Percentiles rank a stretch among this genome's conserved stretches.
Evolutionary conservation across 2,797 vertebrate species (phyloP).

Genomic region (Acomys russatus): DNA sequence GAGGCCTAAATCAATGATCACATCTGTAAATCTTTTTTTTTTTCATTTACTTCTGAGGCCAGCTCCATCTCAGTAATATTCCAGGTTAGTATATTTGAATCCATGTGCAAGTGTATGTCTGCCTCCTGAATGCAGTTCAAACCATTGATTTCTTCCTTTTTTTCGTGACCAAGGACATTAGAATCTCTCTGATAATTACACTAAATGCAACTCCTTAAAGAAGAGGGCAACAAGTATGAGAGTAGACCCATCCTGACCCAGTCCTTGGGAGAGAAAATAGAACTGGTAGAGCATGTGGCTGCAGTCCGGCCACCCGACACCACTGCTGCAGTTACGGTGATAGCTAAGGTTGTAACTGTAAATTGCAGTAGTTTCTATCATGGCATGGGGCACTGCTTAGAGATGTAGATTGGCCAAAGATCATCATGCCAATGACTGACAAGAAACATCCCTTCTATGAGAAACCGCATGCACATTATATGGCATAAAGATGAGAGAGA

Average conservation of each 20-base stretch:
- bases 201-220: background rate
- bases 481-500: slow-evolving; percentile 31
- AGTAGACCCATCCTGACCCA: background rate
- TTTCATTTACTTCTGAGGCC: slow-evolving; percentile 31
- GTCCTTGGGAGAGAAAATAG: background rate
- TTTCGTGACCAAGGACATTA: background rate
- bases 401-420: background rate
- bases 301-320: background rate
- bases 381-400: background rate
- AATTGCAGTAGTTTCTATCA: background rate
- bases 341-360: background rate
- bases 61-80: background rate
- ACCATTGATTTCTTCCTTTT: background rate
- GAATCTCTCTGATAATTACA: background rate
- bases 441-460: background rate
- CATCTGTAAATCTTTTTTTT: background rate
- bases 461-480: background rate
- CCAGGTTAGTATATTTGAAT: background rate
- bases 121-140: background rate
- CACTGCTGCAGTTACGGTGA: background rate
- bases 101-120: background rate
- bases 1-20: background rate
- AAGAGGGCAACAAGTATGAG: background rate
- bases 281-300: background rate
- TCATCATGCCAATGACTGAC: background rate